These are phyloP conservation scores for Nymphalis c-album DNA, from an alignment of 2,888 invertebrate species.

Conservation along the genomic window DNA sequence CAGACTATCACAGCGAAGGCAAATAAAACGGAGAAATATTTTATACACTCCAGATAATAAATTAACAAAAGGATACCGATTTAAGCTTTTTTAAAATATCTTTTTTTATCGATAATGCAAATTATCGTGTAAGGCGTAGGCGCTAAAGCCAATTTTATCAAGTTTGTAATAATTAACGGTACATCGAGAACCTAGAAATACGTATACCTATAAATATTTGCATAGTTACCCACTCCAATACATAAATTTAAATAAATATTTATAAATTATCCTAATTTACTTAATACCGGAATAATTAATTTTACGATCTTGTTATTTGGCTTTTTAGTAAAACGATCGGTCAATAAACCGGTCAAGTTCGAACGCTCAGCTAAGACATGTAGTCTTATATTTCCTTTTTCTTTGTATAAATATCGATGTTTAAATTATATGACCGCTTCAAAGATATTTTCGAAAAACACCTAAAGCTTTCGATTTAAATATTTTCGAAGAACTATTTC, in stretches of 20 bases:
- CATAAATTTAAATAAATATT: slow-evolving; percentile 41
- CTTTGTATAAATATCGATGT: no score
- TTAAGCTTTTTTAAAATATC: no score
- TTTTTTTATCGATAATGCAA: neutral
- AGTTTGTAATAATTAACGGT: slow-evolving; percentile 24
- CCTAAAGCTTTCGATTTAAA: no score
- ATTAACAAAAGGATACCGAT: no score
- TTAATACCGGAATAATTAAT: slow-evolving; percentile 18
- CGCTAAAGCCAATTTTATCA: slow-evolving; percentile 2
- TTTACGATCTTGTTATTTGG: slow-evolving; percentile 23
- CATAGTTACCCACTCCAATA: slow-evolving; percentile 26
- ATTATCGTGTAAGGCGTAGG: neutral
- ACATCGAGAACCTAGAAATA: slow-evolving; percentile 18
- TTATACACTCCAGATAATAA: no score
- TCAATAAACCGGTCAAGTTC: slow-evolving; percentile 32
- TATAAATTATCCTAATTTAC: slow-evolving; percentile 35
- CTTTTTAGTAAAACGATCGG: slow-evolving; percentile 18
- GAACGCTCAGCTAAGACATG: slow-evolving; percentile 2
- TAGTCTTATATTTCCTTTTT: no score
- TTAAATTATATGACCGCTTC: no score
- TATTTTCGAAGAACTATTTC: no score
- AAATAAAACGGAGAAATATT: no score
- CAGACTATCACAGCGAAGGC: no score
- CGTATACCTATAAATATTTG: slow-evolving; percentile 29
- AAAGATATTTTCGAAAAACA: no score